Evolutionary conservation across 2,113 vertebrate genomes (phyloP).

Genomic region (Prietella phreatophila): DNA sequence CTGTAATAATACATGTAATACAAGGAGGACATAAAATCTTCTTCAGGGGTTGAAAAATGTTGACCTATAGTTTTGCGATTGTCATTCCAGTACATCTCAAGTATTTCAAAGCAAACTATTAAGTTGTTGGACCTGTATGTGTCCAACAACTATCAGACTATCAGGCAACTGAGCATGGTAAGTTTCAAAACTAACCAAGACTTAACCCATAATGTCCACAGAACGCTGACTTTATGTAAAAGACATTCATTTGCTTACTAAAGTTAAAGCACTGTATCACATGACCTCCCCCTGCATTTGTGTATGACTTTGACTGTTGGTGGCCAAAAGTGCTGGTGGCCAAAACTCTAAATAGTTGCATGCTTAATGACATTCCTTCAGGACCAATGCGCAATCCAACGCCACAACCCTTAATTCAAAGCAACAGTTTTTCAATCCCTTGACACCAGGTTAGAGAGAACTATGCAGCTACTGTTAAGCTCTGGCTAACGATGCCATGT

Average conservation of each 20-base stretch:
- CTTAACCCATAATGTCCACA: background rate
- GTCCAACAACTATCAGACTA: no score
- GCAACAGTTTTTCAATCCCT: background rate
- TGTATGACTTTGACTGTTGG: background rate
- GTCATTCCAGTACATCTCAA: background rate
- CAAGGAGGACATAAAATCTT: background rate
- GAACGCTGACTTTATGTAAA: background rate
- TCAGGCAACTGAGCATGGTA: background rate
- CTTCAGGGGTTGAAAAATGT: background rate
- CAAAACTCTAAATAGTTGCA: background rate
- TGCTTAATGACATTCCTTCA: background rate
- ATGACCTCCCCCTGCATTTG: background rate
- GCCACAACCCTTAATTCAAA: slow-evolving; percentile 29
- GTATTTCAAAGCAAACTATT: background rate
- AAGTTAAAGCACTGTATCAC: background rate
- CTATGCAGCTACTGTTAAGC: slow-evolving; percentile 30
- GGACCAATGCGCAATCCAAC: background rate
- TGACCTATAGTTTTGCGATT: background rate
- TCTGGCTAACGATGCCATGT: slow-evolving; percentile 44
- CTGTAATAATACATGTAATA: background rate
- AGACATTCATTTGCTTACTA: background rate
- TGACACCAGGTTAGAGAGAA: slow-evolving; percentile 34
- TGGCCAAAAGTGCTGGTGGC: background rate
- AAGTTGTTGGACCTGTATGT: background rate
- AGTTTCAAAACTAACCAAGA: background rate